Conservation (phyloP, 2,888 invertebrate species). For the Agonopterix subpropinquella region DNA sequence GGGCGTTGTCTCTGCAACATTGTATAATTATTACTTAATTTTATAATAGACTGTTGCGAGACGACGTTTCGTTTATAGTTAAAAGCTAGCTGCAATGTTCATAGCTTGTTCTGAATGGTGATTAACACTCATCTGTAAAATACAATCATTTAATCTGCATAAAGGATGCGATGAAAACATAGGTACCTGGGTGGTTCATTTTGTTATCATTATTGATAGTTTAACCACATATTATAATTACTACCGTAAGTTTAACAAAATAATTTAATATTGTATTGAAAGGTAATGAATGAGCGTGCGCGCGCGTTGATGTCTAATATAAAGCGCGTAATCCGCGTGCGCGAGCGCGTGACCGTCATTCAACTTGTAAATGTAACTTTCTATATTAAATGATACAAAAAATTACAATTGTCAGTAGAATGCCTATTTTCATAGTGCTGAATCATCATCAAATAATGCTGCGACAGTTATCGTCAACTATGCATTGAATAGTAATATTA, state of each 20-base stretch:
- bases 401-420: constrained; percentile 4
- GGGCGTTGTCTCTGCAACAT: constrained; percentile 32
- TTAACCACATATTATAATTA: no score
- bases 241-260: no score
- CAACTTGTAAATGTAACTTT: constrained; percentile 31
- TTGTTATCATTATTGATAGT: no score
- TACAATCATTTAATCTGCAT: no score
- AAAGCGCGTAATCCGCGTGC: constrained; percentile 27
- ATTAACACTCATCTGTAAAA: no score
- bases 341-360: constrained; percentile 26
- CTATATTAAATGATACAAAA: constrained; percentile 21
- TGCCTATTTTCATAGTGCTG: no score
- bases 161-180: no score
- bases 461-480: no score
- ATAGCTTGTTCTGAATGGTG: not conserved
- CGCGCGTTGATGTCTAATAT: constrained; percentile 44
- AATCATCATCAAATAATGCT: no score
- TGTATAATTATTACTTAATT: constrained; percentile 52
- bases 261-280: no score
- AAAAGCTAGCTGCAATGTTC: not conserved
- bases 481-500: no score
- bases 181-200: no score
- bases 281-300: constrained; percentile 4
- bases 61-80: not conserved
- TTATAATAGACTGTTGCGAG: not conserved